Evolutionary conservation across 2,888 invertebrate species (phyloP).

Genomic region (Euphydryas editha): DNA sequence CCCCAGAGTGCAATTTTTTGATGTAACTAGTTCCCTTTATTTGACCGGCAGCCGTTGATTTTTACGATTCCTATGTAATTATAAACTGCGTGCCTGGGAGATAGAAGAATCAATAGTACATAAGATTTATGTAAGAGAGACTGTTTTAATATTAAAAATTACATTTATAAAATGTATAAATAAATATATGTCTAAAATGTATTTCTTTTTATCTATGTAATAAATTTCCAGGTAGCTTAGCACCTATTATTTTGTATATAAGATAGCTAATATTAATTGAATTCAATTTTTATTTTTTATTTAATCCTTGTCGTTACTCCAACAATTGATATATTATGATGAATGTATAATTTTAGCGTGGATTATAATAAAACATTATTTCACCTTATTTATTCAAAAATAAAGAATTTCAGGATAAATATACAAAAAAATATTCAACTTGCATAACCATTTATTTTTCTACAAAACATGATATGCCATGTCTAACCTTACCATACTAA

Average conservation of each 20-base stretch:
- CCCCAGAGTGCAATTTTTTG: background rate
- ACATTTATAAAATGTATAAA: slow-evolving; percentile 74
- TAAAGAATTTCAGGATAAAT: background rate
- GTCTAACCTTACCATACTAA: slow-evolving; percentile 47
- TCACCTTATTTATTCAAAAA: too few species aligned
- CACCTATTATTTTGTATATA: background rate
- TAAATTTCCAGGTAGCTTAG: background rate
- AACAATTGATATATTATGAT: too few species aligned
- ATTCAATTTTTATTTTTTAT: too few species aligned
- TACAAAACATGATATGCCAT: slow-evolving; percentile 79
- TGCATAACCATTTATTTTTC: slow-evolving; percentile 70
- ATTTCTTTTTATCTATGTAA: slow-evolving; percentile 10
- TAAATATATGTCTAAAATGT: slow-evolving; percentile 33
- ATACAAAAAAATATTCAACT: slow-evolving; percentile 43
- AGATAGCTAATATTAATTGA: background rate
- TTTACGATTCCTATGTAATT: background rate
- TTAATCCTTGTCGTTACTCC: too few species aligned
- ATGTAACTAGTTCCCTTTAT: background rate
- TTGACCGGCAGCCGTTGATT: background rate
- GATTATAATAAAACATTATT: too few species aligned
- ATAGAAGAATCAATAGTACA: slow-evolving; percentile 26
- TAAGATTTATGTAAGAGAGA: slow-evolving; percentile 40
- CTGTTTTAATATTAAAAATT: slow-evolving; percentile 52
- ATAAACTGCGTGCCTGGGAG: slow-evolving; percentile 22
- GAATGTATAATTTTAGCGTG: too few species aligned